phyloP scores from a whole-genome alignment of 2,113 vertebrate species.

The Rhombomys opimus region DNA sequence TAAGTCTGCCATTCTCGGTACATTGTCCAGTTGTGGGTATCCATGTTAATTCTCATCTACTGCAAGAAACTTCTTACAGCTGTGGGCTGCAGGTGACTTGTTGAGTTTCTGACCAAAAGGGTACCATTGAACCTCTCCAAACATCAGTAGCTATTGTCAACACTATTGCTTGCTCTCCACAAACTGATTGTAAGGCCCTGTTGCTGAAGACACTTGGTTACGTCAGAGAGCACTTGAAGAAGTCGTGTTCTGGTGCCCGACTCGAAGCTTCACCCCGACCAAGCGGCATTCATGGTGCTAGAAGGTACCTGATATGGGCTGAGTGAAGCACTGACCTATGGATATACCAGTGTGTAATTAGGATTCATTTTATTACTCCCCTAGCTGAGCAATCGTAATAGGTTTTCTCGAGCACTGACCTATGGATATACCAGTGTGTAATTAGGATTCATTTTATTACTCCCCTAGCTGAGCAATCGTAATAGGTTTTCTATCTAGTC shows the following conservation, averaged over 20 bases:
- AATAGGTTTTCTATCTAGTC: not conserved
- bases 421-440: not conserved
- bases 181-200: not conserved
- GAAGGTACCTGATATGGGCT: not conserved
- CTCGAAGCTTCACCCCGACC: not conserved
- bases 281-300: not conserved
- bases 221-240: not conserved
- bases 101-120: not conserved
- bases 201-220: not conserved
- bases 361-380: not conserved
- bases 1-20: not conserved
- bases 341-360: not conserved
- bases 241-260: not conserved
- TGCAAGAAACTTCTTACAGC: not conserved
- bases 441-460: not conserved
- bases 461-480: not conserved
- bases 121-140: not conserved
- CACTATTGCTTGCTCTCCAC: not conserved
- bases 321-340: not conserved
- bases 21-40: not conserved
- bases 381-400: not conserved
- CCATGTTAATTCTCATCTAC: not conserved
- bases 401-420: not conserved
- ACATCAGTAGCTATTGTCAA: not conserved
- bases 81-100: no score